Evolutionary conservation across 2,797 vertebrate species (phyloP).

Genomic region (Serranus cabrilla): DNA sequence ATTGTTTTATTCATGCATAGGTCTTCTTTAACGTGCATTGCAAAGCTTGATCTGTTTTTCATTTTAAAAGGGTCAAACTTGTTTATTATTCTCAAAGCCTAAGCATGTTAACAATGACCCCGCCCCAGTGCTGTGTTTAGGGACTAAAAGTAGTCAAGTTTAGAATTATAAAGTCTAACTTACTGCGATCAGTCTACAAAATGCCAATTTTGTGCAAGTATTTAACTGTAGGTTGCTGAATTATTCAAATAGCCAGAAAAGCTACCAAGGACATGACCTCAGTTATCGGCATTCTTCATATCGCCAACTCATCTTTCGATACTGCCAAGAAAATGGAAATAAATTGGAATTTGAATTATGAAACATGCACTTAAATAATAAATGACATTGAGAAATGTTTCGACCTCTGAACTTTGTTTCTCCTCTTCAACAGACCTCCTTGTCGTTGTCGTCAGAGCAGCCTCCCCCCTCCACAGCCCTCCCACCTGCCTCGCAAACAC

Average conservation of each 20-base stretch:
- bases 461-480: constrained; percentile 90
- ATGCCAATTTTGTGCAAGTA: background rate
- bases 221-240: background rate
- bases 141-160: background rate
- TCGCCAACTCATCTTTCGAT: background rate
- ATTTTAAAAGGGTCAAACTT: background rate
- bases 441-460: constrained; percentile 94
- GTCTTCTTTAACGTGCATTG: too few species aligned
- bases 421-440: constrained; percentile 87
- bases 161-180: background rate
- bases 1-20: too few species aligned
- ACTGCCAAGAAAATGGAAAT: background rate
- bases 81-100: background rate
- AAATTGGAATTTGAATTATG: background rate
- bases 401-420: constrained; percentile 19
- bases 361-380: background rate
- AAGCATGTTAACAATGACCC: background rate
- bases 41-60: too few species aligned
- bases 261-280: background rate
- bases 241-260: background rate
- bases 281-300: background rate
- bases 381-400: background rate
- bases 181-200: background rate
- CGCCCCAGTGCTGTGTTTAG: background rate
- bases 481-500: constrained; percentile 91